A percentile compares a stretch with the other conserved stretches of the same genome.
Evolutionary conservation across 2,888 invertebrate genomes (phyloP).

Genomic region (Orthosia incerta): DNA sequence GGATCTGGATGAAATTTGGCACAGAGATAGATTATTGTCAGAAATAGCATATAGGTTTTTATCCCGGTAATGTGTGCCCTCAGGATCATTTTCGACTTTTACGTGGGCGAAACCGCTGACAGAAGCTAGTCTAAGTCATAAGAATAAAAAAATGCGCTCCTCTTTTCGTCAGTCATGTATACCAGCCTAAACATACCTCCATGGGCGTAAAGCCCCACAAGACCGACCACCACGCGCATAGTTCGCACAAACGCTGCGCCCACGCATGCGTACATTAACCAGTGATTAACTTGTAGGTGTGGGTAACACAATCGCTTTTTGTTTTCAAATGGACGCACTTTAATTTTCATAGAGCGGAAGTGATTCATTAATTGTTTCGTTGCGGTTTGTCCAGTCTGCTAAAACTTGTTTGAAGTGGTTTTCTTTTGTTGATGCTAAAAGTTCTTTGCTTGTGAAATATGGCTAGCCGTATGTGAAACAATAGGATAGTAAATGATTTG

Average conservation of each 20-base stretch:
- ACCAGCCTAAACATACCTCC: conserved; percentile 67
- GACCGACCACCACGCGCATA: conserved; percentile 65
- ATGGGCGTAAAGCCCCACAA: conserved; percentile 66
- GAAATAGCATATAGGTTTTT: no score
- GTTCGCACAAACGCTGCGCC: conserved; percentile 74
- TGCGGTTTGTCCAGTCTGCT: conserved; percentile 19
- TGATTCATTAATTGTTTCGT: conserved; percentile 64
- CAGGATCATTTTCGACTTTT: no score
- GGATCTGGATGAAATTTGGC: no score
- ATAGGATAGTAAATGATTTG: no score
- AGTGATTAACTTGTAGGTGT: conserved; percentile 87
- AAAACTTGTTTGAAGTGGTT: not conserved
- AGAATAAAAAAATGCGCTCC: not conserved
- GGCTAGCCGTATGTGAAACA: no score
- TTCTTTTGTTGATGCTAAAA: not conserved
- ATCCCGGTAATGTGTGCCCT: no score
- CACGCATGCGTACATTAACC: conserved; percentile 84
- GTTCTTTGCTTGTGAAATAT: not conserved
- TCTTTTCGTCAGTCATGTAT: conserved; percentile 39
- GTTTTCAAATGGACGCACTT: conserved; percentile 71
- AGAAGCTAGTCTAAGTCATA: no score
- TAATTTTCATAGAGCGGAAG: conserved; percentile 75
- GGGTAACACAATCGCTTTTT: conserved; percentile 82
- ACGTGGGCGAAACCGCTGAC: no score
- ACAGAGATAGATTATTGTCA: no score